Evolutionary conservation across 2,888 invertebrate species (phyloP), one percentile per base, ranked within the genome.

Genomic region (Cylindroiulus punctatus): DNA sequence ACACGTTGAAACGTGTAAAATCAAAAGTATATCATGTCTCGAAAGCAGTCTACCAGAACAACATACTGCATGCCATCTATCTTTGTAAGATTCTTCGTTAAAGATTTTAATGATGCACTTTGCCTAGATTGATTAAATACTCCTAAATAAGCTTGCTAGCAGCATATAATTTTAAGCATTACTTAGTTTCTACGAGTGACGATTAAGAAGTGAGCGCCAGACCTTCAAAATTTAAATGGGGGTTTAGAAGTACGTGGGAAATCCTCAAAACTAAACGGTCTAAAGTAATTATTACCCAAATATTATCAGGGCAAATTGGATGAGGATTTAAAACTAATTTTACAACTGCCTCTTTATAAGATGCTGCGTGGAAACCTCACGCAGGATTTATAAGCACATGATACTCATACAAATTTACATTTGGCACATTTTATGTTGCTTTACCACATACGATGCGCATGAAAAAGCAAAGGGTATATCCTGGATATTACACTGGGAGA

Each of bases 401-500:
- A 30, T 12, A 30, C 30, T 30, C 30, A 76, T 12, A 8, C 30
- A 30, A 30, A 76, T 76, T 76, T 76, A 76, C 76, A 76, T 76
- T 76, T 76, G 76, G 76, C 76, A 76, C 76, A 76, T 76, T 76
- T 76, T 65, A 26, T 65, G 10, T 65, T 76, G 30, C 30, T 76
- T 30, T 30, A 76, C 30, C 17, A 26, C 65, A 65, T 22, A 76
- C 3, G 14, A 76, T 76, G 76, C 76, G 10, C 32, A 30, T 76
- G 76, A 76, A 30, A 76, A 76, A 26, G 76, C 76, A 76, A 76
- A 30, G 65, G 12, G 8, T 65, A 65, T n/a, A 76, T 76, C 30
- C 76, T 5, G 30, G 76, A 76, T 17, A 32, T 76, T 76, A 65
- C 26, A 52, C 22, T 3, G 26, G 26, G 65, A 26, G 26, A 65